A percentile compares a stretch with the other conserved stretches of the same genome.
phyloP scores from a whole-genome alignment of 2,888 invertebrate genomes.

The Ophioninae sp. region DNA sequence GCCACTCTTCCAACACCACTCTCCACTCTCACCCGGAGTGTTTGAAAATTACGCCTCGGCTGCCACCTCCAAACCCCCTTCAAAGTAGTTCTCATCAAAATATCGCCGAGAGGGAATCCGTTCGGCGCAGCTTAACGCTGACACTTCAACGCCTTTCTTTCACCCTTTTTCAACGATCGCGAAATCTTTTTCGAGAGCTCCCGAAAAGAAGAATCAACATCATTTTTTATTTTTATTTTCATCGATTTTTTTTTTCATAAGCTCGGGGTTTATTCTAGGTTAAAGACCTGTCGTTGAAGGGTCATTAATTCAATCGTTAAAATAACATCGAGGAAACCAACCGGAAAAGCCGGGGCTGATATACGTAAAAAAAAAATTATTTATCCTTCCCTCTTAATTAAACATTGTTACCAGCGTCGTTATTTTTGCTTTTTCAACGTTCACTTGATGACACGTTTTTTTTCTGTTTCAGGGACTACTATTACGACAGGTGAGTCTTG shows the following conservation, averaged over 20 bases:
- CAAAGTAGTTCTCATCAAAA: conserved; percentile 42
- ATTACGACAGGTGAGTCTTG: conserved; percentile 85
- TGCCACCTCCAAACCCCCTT: conserved; percentile 61
- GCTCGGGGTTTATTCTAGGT: no score
- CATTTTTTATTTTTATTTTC: no score
- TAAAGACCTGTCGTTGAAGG: neutral
- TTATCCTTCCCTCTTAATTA: neutral
- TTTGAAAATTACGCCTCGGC: conserved; percentile 76
- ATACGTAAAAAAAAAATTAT: neutral
- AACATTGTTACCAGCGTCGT: neutral
- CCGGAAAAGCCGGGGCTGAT: neutral
- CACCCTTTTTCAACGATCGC: neutral
- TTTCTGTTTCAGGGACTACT: conserved; percentile 86
- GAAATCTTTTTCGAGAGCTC: neutral
- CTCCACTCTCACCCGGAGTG: conserved; percentile 77
- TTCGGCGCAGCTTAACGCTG: conserved; percentile 15
- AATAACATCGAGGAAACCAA: neutral
- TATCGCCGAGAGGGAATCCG: conserved; percentile 15
- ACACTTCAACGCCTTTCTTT: conserved; percentile 24
- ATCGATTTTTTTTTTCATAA: no score
- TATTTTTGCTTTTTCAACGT: conserved; percentile 8
- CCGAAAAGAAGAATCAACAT: no score
- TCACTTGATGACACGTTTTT: conserved; percentile 60
- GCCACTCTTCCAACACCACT: conserved; percentile 74
- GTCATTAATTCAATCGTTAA: neutral